These are phyloP conservation scores for Actinemys pallida DNA, from an alignment of 2,113 vertebrate species.

Conservation along the genomic window DNA sequence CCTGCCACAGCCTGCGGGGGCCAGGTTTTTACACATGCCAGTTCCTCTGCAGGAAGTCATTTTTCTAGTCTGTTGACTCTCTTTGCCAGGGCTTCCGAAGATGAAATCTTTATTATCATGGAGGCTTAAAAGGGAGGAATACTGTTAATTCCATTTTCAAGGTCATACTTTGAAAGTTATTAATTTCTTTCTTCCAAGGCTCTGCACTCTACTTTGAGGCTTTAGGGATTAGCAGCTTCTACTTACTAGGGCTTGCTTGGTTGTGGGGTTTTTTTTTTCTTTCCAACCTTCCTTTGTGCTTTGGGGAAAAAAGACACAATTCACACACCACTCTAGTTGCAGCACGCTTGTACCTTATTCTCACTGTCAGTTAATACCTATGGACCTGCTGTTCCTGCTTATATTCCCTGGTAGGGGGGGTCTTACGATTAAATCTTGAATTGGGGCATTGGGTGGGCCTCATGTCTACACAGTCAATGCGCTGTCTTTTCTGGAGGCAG, in stretches of 20 bases:
- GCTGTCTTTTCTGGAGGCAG: conserved; percentile 37
- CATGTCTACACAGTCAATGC: conserved; percentile 30
- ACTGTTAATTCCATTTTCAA: conserved; percentile 82
- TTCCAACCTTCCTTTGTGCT: not conserved
- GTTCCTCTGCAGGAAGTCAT: conserved; percentile 49
- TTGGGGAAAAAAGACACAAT: conserved; percentile 6
- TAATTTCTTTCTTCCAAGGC: conserved; percentile 76
- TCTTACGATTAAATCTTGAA: not conserved
- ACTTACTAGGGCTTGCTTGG: conserved; percentile 57
- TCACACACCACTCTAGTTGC: conserved; percentile 36
- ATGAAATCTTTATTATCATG: conserved; percentile 80
- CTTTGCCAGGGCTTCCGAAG: conserved; percentile 69
- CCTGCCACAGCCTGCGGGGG: not conserved
- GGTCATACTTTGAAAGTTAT: conserved; percentile 79
- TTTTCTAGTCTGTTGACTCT: conserved; percentile 68
- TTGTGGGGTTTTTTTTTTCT: conserved; percentile 16
- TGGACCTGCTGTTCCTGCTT: not conserved
- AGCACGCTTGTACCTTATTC: conserved; percentile 10
- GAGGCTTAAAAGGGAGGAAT: conserved; percentile 75
- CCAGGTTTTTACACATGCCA: conserved; percentile 2
- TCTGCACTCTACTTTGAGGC: conserved; percentile 70
- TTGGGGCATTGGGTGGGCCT: conserved; percentile 40
- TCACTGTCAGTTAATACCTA: not conserved
- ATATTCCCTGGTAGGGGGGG: not conserved
- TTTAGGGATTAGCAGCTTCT: conserved; percentile 76